Conservation (phyloP, 2,113 vertebrate genomes). For the Leucosticte australis region DNA sequence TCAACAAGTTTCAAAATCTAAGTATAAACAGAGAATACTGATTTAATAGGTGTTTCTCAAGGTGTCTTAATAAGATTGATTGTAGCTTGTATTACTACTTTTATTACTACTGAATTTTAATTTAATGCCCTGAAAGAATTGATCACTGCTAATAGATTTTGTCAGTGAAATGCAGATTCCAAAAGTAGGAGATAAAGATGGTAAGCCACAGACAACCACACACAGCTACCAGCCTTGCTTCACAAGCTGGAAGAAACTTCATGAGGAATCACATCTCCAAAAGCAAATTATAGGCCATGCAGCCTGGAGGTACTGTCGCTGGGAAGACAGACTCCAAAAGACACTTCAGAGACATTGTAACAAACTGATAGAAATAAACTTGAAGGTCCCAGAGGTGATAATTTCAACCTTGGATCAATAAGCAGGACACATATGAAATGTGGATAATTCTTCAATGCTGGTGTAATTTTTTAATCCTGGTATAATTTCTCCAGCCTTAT, state of each 20-base stretch:
- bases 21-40: not conserved
- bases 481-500: not conserved
- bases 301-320: not conserved
- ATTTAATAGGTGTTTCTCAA: not conserved
- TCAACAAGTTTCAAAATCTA: not conserved
- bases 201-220: not conserved
- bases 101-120: not conserved
- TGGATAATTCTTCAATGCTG: not conserved
- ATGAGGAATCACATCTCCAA: not conserved
- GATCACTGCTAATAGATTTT: not conserved
- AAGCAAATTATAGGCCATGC: not conserved
- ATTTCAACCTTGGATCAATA: not conserved
- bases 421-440: not conserved
- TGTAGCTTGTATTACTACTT: not conserved
- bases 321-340: not conserved
- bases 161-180: not conserved
- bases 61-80: not conserved
- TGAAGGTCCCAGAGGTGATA: not conserved
- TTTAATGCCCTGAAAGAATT: not conserved
- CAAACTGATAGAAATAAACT: not conserved
- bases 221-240: not conserved
- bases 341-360: not conserved
- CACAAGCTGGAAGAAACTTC: not conserved
- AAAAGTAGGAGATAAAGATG: not conserved
- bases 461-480: not conserved